These are phyloP conservation scores for Macrosteles quadrilineatus DNA, from an alignment of 1,140 invertebrate species.

Conservation along the genomic window DNA sequence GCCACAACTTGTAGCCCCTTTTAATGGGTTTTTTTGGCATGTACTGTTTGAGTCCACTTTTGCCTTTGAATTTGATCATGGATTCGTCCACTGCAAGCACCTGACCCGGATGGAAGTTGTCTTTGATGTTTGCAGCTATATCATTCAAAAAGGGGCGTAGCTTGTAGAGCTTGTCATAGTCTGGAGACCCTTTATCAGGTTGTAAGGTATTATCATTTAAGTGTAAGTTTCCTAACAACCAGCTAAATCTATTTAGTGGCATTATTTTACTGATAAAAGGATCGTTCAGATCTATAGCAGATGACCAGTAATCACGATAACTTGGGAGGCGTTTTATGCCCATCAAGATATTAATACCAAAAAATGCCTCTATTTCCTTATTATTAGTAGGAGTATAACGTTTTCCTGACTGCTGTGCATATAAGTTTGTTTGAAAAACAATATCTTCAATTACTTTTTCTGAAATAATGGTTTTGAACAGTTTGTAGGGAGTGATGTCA, in stretches of 20 bases:
- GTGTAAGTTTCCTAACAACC: conserved; percentile 45
- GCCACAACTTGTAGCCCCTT: conserved; percentile 42
- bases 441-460: not conserved
- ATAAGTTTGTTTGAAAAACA: conserved; percentile 40
- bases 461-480: not conserved
- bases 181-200: conserved; percentile 33
- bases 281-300: conserved; percentile 46
- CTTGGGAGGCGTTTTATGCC: conserved; percentile 42
- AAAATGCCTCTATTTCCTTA: conserved; percentile 41
- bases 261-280: conserved; percentile 47
- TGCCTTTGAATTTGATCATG: conserved; percentile 44
- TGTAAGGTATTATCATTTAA: conserved; percentile 42
- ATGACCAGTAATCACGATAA: conserved; percentile 48
- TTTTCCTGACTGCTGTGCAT: conserved; percentile 33
- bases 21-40: conserved; percentile 40
- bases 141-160: conserved; percentile 36
- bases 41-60: conserved; percentile 41
- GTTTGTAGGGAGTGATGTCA: no score
- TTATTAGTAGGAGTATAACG: conserved; percentile 30
- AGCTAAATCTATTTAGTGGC: conserved; percentile 50
- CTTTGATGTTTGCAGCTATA: conserved; percentile 19
- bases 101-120: conserved; percentile 26
- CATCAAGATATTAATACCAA: conserved; percentile 42
- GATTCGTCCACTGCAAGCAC: conserved; percentile 40
- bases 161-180: conserved; percentile 45